phyloP scores from a whole-genome alignment of 2,888 invertebrate species.

The Amblyteles armatorius region DNA sequence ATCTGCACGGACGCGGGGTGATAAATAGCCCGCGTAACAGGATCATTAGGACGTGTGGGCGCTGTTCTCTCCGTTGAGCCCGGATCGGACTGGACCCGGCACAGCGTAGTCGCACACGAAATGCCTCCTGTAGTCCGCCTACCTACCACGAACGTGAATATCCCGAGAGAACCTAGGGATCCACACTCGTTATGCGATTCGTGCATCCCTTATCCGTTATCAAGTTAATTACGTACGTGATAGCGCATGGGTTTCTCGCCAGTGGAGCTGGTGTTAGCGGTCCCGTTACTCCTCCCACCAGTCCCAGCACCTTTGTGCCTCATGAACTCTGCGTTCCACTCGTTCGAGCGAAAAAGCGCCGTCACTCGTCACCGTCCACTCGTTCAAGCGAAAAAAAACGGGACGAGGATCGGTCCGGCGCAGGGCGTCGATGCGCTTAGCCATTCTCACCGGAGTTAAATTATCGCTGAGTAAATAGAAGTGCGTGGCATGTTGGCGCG shows the following conservation, averaged over 20 bases:
- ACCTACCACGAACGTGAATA: constrained; percentile 36
- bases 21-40: constrained; percentile 79
- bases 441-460: constrained; percentile 30
- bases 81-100: constrained; percentile 69
- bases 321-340: constrained; percentile 18
- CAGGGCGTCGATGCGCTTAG: constrained; percentile 14
- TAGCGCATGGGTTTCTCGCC: constrained; percentile 54
- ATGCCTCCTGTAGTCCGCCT: constrained; percentile 39
- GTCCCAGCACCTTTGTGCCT: constrained; percentile 26
- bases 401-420: neutral
- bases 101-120: constrained; percentile 33
- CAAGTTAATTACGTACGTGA: constrained; percentile 69
- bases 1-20: constrained; percentile 74
- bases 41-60: constrained; percentile 78
- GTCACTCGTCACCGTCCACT: neutral
- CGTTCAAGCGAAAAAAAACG: constrained; percentile 25
- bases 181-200: constrained; percentile 66
- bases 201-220: constrained; percentile 67
- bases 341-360: constrained; percentile 24
- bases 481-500: neutral
- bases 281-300: constrained; percentile 18
- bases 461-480: constrained; percentile 38
- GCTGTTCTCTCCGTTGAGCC: constrained; percentile 52
- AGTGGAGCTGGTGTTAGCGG: constrained; percentile 38
- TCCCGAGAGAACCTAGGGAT: constrained; percentile 52